These are phyloP conservation scores for Theonella swinhoei DNA, from an alignment of 37 sponge, comb jelly and placozoan genomes.

Conservation along the genomic window DNA sequence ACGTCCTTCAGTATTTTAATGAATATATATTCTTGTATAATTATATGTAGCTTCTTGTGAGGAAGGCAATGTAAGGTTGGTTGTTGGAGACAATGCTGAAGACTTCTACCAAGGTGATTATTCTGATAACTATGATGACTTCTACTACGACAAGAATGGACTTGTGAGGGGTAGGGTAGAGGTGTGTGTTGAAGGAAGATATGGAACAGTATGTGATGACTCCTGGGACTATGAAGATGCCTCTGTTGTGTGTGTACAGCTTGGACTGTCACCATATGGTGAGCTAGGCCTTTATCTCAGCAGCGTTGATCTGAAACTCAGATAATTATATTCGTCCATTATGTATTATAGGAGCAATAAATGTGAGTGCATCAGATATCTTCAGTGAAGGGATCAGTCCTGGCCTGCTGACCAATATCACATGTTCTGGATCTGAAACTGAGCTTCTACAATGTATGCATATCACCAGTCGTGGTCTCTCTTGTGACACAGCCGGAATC, in stretches of 20 bases:
- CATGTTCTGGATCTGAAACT: constrained; percentile 29
- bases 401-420: not conserved
- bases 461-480: not conserved
- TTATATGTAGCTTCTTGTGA: not conserved
- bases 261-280: constrained; percentile 54
- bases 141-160: constrained; percentile 5
- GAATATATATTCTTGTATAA: too few relatives aligned
- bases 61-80: not conserved
- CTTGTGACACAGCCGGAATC: constrained; percentile 22
- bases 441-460: not conserved
- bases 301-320: not conserved
- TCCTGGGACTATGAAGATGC: constrained; percentile 40
- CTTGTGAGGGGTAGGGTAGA: constrained; percentile 51
- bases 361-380: not conserved
- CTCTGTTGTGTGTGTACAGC: constrained; percentile 43
- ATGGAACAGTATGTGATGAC: constrained; percentile 52
- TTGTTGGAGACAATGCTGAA: not conserved
- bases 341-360: not conserved
- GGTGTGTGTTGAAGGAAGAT: constrained; percentile 42
- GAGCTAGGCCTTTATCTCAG: too few relatives aligned
- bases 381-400: constrained; percentile 28
- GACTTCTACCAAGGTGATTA: not conserved
- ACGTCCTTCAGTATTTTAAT: too few relatives aligned
- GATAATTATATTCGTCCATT: too few relatives aligned
- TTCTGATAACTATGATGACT: not conserved